Evolutionary conservation across 2,797 vertebrate species (phyloP).

Genomic region (Lepidocolaptes lacrymiger): DNA sequence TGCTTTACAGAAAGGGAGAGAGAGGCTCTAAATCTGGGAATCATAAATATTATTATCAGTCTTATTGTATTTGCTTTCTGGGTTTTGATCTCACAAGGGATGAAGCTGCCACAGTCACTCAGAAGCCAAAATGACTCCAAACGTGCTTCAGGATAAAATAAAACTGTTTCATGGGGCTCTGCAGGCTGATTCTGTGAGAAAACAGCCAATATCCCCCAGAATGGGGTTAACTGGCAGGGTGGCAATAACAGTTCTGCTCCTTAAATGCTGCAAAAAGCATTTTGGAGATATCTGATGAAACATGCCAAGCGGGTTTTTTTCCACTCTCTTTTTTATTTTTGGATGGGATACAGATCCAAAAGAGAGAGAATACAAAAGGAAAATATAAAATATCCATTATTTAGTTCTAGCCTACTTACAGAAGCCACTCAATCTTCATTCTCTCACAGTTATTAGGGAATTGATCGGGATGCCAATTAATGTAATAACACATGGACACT

Average conservation of each 20-base stretch:
- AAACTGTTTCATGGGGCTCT: not conserved
- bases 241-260: not conserved
- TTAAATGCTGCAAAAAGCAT: not conserved
- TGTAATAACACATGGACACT: not conserved
- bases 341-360: not conserved
- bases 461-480: not conserved
- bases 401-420: not conserved
- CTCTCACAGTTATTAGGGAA: not conserved
- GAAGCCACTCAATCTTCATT: not conserved
- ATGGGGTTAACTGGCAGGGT: not conserved
- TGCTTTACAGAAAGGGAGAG: not conserved
- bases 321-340: not conserved
- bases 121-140: not conserved
- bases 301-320: not conserved
- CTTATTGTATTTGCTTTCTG: not conserved
- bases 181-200: not conserved
- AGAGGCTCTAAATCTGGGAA: not conserved
- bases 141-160: not conserved
- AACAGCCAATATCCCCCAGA: not conserved
- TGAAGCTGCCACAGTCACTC: not conserved
- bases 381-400: not conserved
- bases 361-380: not conserved
- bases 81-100: not conserved
- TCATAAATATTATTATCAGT: not conserved
- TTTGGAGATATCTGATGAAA: not conserved